A percentile compares a stretch with the other conserved stretches of the same genome.
These are phyloP conservation scores for Marisa cornuarietis DNA, from an alignment of 1,140 invertebrate species.

Conservation along the genomic window DNA sequence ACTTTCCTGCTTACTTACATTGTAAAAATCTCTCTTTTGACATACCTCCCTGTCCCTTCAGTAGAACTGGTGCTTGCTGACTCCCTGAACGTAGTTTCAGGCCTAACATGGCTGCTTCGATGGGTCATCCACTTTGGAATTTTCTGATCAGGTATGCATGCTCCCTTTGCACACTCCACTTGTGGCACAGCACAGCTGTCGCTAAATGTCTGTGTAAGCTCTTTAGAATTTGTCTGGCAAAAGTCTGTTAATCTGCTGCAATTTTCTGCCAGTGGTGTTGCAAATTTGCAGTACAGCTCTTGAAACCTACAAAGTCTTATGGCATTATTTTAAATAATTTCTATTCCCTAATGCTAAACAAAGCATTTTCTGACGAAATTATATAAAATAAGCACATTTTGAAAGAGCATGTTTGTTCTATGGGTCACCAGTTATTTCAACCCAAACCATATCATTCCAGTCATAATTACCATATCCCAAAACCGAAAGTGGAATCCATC, in stretches of 20 bases:
- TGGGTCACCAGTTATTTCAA: too few relatives aligned
- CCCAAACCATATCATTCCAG: too few relatives aligned
- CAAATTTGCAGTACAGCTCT: conserved; percentile 19
- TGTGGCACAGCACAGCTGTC: background rate
- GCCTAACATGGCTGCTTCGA: background rate
- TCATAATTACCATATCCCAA: too few relatives aligned
- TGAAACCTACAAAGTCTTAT: conserved; percentile 24
- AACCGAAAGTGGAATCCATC: too few relatives aligned
- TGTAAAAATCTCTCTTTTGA: background rate
- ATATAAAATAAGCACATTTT: too few relatives aligned
- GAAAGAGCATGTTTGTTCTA: too few relatives aligned
- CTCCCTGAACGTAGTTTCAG: conserved; percentile 5
- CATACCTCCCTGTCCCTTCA: conserved; percentile 15
- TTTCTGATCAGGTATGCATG: background rate
- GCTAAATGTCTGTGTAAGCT: background rate
- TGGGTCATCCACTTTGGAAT: conserved; percentile 25
- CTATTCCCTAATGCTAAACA: too few relatives aligned
- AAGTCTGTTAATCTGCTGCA: conserved; percentile 16
- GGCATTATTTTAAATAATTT: too few relatives aligned
- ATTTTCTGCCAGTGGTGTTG: conserved; percentile 22
- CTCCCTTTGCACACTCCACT: background rate
- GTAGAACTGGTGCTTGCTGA: conserved; percentile 21
- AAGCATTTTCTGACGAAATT: too few relatives aligned
- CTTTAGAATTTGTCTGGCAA: background rate
- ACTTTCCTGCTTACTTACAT: background rate